These are phyloP conservation scores for Salvelinus sp. DNA, from an alignment of 2,113 vertebrate genomes.

Conservation along the genomic window DNA sequence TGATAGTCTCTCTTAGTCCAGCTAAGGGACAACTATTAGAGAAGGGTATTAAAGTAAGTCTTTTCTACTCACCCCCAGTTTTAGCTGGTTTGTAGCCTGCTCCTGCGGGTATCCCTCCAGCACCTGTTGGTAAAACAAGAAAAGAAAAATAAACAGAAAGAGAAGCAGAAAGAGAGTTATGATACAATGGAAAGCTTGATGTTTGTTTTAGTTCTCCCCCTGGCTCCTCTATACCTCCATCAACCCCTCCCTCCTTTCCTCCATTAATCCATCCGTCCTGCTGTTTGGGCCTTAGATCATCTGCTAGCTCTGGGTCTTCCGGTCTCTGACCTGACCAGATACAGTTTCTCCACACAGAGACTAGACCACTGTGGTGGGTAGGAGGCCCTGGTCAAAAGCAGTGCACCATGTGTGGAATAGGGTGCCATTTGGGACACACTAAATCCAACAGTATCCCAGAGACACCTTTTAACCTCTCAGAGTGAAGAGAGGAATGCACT, in stretches of 20 bases:
- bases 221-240: not conserved
- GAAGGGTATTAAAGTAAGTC: too few species aligned
- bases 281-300: not conserved
- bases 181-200: not conserved
- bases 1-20: too few species aligned
- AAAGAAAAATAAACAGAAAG: not conserved
- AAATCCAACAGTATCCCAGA: not conserved
- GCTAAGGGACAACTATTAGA: too few species aligned
- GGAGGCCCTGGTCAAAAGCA: too few species aligned
- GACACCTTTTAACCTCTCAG: conserved; percentile 3
- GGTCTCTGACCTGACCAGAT: conserved; percentile 3
- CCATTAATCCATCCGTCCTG: not conserved
- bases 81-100: conserved; percentile 73
- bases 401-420: not conserved
- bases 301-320: conserved; percentile 4
- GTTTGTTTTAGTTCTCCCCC: not conserved
- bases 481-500: not conserved
- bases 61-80: conserved; percentile 65
- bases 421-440: not conserved
- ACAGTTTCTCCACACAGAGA: not conserved
- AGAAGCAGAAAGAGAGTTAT: conserved; percentile 33
- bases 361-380: not conserved
- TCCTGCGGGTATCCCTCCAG: conserved; percentile 53
- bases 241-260: too few species aligned
- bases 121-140: conserved; percentile 58